These are phyloP conservation scores for Phania funesta DNA, from an alignment of 2,888 invertebrate species.

Conservation along the genomic window DNA sequence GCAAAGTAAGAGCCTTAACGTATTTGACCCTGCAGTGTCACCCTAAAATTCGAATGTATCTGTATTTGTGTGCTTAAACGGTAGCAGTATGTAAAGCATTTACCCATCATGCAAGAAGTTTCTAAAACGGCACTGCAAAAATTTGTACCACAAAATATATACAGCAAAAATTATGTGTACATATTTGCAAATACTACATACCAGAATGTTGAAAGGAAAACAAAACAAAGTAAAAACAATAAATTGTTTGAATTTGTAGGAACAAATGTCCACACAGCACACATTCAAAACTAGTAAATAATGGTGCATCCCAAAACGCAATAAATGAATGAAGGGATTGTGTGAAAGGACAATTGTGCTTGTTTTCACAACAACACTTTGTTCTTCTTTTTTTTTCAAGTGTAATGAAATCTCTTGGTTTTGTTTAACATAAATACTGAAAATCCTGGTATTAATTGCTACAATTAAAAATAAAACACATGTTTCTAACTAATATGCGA, in stretches of 20 bases:
- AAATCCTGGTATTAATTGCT: constrained; percentile 62
- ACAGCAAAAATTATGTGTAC: constrained; percentile 30
- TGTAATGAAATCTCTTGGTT: constrained; percentile 46
- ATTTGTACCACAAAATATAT: constrained; percentile 60
- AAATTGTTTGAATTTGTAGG: constrained; percentile 48
- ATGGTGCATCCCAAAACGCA: constrained; percentile 40
- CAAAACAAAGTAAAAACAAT: constrained; percentile 32
- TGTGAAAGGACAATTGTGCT: constrained; percentile 35
- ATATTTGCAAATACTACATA: neutral
- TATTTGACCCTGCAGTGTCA: too few species aligned
- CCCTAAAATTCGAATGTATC: neutral
- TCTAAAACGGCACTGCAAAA: constrained; percentile 53
- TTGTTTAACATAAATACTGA: constrained; percentile 51
- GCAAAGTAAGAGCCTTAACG: too few species aligned
- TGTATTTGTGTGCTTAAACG: neutral
- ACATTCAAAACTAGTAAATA: constrained; percentile 39
- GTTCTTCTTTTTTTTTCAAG: neutral
- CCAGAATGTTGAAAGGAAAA: constrained; percentile 41
- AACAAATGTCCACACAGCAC: constrained; percentile 4
- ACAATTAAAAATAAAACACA: constrained; percentile 37
- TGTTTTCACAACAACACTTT: constrained; percentile 22
- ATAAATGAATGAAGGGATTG: constrained; percentile 37
- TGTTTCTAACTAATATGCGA: neutral
- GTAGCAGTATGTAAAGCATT: constrained; percentile 2
- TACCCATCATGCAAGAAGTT: constrained; percentile 42